phyloP scores from a whole-genome alignment of 2,888 invertebrate genomes.

The Rhagophthalmus giganteus region DNA sequence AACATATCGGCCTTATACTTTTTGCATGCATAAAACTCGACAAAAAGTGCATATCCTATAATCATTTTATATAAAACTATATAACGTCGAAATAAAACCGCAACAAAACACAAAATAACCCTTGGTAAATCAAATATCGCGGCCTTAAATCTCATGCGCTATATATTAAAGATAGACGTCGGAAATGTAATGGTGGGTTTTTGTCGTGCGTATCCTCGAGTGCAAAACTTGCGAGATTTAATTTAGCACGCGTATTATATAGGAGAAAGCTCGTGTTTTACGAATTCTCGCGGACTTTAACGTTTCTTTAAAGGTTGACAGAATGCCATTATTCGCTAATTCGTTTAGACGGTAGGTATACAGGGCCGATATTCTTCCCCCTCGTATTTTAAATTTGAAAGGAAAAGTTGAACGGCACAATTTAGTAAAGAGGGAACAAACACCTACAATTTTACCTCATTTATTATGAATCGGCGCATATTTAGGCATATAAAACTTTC shows the following conservation, averaged over 20 bases:
- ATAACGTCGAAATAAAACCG: conserved; percentile 8
- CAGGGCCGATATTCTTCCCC: too few species aligned
- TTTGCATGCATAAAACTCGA: conserved; percentile 19
- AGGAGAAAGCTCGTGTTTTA: too few species aligned
- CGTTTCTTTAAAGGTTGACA: too few species aligned
- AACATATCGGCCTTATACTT: conserved; percentile 19
- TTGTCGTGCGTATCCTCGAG: conserved; percentile 15
- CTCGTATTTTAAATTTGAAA: too few species aligned
- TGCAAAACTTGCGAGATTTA: too few species aligned
- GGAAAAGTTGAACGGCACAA: background rate
- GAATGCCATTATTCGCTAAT: too few species aligned
- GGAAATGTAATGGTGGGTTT: conserved; percentile 19
- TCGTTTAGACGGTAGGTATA: too few species aligned
- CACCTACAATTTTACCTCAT: background rate
- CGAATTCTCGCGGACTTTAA: too few species aligned
- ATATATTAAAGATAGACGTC: conserved; percentile 21
- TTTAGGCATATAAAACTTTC: too few species aligned
- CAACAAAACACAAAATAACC: conserved; percentile 15
- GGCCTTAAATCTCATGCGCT: conserved; percentile 18
- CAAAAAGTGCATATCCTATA: conserved; percentile 12
- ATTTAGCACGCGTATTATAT: too few species aligned
- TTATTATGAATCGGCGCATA: conserved; percentile 4
- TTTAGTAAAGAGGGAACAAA: background rate
- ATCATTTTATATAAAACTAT: conserved; percentile 14
- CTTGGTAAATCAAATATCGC: conserved; percentile 19